Evolutionary conservation across 2,888 invertebrate species (phyloP).

Genomic region (Heteromurus nitidus): DNA sequence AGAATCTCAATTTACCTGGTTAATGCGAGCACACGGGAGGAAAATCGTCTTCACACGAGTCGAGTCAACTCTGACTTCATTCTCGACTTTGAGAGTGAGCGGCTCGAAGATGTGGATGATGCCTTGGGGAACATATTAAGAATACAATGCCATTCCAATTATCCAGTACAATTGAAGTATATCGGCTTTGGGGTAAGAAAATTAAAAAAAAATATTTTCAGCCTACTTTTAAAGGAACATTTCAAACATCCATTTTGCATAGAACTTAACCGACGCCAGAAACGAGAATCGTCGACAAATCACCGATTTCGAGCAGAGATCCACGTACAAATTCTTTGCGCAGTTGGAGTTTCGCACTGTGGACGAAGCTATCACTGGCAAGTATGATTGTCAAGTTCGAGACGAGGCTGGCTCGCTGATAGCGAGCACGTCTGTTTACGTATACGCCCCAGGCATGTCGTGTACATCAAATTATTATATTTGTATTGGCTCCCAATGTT

Average conservation of each 20-base stretch:
- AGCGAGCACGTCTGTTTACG: conserved; percentile 39
- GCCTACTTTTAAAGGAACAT: not conserved
- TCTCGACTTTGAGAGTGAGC: conserved; percentile 29
- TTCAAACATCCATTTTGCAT: not conserved
- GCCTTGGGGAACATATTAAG: conserved; percentile 33
- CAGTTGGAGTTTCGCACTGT: conserved; percentile 49
- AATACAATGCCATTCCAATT: conserved; percentile 63
- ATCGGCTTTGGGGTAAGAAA: conserved; percentile 58
- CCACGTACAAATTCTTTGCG: conserved; percentile 49
- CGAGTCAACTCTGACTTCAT: conserved; percentile 25
- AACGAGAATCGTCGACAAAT: conserved; percentile 50
- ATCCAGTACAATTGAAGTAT: conserved; percentile 65
- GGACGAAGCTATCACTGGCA: conserved; percentile 59
- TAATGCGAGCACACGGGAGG: conserved; percentile 24
- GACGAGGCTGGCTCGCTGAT: conserved; percentile 11
- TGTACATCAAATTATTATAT: too few relatives aligned
- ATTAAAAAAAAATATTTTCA: too few relatives aligned
- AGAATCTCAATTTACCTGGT: conserved; percentile 33
- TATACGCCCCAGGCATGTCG: conserved; percentile 54
- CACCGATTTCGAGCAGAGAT: conserved; percentile 41
- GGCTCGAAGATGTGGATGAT: conserved; percentile 14
- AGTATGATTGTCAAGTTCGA: conserved; percentile 57
- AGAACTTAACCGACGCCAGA: conserved; percentile 53
- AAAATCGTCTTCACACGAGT: conserved; percentile 12
- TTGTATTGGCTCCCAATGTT: too few relatives aligned